Percentiles rank a stretch among this genome's conserved stretches.
These are phyloP conservation scores for Cyclophora punctaria DNA, from an alignment of 2,888 invertebrate species.

Conservation along the genomic window DNA sequence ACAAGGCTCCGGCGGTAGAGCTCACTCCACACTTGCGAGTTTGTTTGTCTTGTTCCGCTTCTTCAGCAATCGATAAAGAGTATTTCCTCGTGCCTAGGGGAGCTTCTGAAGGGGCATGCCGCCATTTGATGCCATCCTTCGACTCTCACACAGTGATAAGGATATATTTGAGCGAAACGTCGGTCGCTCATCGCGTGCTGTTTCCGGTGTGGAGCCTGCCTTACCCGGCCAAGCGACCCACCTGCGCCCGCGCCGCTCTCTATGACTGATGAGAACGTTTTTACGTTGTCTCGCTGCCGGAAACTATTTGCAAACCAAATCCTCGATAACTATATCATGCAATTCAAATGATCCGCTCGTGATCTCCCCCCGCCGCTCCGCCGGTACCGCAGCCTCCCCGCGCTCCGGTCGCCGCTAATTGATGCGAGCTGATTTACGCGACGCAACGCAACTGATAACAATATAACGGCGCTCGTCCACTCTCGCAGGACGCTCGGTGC, in stretches of 20 bases:
- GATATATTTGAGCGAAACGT: no score
- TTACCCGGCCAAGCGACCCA: no score
- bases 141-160: no score
- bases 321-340: conserved; percentile 3
- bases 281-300: conserved; percentile 6
- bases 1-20: no score
- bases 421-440: not conserved
- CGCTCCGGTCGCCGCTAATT: not conserved
- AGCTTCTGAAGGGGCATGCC: no score
- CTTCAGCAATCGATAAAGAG: no score
- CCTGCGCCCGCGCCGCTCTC: not conserved
- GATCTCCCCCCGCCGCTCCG: no score
- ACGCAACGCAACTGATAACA: not conserved
- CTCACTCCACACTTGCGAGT: no score
- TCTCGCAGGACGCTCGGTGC: conserved; percentile 3
- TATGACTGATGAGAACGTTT: conserved; percentile 12
- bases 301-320: conserved; percentile 17
- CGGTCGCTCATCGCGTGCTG: not conserved
- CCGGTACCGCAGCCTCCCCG: no score
- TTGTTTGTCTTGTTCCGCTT: no score
- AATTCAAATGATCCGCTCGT: not conserved
- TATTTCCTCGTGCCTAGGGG: no score
- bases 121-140: no score
- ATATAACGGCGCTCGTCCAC: not conserved
- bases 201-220: not conserved